Conservation (phyloP, 2,113 vertebrate genomes). For the Misgurnus mizolepis region DNA sequence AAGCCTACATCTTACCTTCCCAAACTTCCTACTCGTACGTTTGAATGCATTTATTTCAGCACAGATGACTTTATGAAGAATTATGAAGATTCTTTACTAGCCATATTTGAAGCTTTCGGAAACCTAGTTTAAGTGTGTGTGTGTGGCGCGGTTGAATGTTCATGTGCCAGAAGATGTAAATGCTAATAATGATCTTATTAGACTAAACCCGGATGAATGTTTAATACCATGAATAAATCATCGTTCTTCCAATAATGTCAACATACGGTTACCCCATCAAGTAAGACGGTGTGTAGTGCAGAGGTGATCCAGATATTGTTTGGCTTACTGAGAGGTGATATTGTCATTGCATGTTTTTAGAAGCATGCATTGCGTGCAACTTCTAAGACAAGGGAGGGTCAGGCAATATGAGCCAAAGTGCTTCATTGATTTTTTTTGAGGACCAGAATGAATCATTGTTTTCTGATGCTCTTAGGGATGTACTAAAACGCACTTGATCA, state of each 20-base stretch:
- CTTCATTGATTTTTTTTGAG: slow-evolving; percentile 8
- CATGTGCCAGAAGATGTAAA: slow-evolving; percentile 5
- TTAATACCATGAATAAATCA: slow-evolving; percentile 21
- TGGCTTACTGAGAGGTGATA: not conserved
- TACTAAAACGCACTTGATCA: not conserved
- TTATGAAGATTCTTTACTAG: slow-evolving; percentile 5
- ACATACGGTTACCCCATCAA: slow-evolving; percentile 6
- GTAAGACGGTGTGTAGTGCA: not conserved
- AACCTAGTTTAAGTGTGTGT: not conserved
- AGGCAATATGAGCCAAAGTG: not conserved
- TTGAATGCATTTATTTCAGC: not conserved
- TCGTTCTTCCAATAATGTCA: slow-evolving; percentile 44
- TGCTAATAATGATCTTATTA: not conserved
- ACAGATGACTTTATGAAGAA: not conserved
- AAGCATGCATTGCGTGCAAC: not conserved
- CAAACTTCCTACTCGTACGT: slow-evolving; percentile 18
- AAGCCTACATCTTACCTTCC: not conserved
- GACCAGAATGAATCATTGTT: not conserved
- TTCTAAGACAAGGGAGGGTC: not conserved
- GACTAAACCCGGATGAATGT: not conserved
- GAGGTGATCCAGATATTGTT: not conserved
- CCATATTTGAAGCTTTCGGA: not conserved
- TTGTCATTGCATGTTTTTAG: not conserved
- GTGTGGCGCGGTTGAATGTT: not conserved
- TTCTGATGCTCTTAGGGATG: not conserved